Evolutionary conservation across 2,888 invertebrate species (phyloP).

Genomic region (Ceriagrion tenellum): DNA sequence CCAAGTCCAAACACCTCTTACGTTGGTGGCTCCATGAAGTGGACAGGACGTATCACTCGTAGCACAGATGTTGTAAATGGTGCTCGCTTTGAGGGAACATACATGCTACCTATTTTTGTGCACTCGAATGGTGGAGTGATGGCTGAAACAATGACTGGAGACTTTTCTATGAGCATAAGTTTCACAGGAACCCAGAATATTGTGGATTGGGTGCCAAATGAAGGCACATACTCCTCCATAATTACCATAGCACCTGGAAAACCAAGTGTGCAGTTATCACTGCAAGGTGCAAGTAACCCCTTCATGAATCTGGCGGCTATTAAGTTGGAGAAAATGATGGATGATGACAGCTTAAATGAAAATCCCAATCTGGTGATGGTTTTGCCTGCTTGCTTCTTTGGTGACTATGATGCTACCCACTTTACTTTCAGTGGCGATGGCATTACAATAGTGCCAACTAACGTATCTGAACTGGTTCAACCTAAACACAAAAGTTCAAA

Average conservation of each 20-base stretch:
- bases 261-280: background rate
- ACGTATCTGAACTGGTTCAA: background rate
- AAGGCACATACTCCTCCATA: conserved; percentile 1
- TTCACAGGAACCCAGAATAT: background rate
- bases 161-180: conserved; percentile 27
- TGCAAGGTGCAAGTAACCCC: background rate
- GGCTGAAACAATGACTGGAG: conserved; percentile 37
- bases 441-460: background rate
- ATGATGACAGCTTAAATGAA: background rate
- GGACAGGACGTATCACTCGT: background rate
- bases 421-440: conserved; percentile 3
- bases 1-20: background rate
- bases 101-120: background rate
- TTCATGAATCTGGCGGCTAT: background rate
- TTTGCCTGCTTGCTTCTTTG: background rate
- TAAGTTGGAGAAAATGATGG: background rate
- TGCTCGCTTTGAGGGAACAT: conserved; percentile 19
- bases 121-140: background rate
- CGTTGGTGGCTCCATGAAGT: conserved; percentile 22
- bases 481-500: background rate
- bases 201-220: background rate
- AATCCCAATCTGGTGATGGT: background rate
- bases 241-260: conserved; percentile 21
- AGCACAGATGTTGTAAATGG: conserved; percentile 27
- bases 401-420: background rate